phyloP scores from a whole-genome alignment of 2,888 invertebrate genomes.

The Deroplatys truncata region DNA sequence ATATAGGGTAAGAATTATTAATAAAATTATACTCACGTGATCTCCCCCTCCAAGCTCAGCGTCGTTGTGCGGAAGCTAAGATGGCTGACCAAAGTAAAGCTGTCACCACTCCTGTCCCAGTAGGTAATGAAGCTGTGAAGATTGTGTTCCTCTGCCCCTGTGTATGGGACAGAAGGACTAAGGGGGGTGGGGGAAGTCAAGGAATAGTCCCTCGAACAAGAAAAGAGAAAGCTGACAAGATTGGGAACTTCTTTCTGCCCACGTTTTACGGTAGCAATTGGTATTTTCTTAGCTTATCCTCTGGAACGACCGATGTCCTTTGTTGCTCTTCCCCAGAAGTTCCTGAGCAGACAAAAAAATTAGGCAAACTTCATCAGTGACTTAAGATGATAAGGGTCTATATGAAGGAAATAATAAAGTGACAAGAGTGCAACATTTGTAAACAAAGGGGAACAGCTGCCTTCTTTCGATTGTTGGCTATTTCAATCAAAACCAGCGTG shows the following conservation, averaged over 20 bases:
- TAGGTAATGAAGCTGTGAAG: slow-evolving; percentile 13
- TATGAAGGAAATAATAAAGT: no score
- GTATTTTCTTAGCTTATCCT: background rate
- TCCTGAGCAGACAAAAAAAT: background rate
- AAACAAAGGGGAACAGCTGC: no score
- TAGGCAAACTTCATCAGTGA: no score
- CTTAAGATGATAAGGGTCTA: no score
- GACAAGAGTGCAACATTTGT: no score
- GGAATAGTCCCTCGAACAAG: background rate
- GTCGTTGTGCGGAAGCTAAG: background rate
- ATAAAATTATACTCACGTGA: background rate
- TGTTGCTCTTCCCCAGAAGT: background rate
- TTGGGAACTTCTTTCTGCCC: background rate
- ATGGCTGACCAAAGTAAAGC: background rate
- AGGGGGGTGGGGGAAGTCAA: background rate
- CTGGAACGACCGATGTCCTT: no score
- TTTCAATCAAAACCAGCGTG: no score
- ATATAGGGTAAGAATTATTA: background rate
- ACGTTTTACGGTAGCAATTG: background rate
- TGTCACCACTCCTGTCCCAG: slow-evolving; percentile 2
- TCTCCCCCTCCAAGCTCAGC: background rate
- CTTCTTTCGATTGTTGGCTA: no score
- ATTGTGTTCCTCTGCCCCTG: background rate
- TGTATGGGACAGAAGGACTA: background rate
- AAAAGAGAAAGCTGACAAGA: slow-evolving; percentile 10